Conservation (phyloP, 2,797 vertebrate genomes). For the Bryconaethiops microstoma region DNA sequence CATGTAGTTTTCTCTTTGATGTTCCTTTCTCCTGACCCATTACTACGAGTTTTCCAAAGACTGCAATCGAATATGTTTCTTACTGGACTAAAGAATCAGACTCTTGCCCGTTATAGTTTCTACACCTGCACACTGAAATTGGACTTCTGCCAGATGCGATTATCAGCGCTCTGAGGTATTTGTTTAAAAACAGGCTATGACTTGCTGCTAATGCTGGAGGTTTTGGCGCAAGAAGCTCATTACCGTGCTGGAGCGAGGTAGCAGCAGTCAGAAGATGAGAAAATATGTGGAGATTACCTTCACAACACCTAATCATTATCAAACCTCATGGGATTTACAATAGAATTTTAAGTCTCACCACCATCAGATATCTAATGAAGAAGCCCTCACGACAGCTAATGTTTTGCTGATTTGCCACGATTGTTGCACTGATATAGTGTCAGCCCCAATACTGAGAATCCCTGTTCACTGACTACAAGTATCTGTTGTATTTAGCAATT, state of each 20-base stretch:
- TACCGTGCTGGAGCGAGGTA: not conserved
- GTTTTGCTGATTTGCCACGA: too few relatives aligned
- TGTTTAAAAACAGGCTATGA: not conserved
- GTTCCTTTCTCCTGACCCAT: not conserved
- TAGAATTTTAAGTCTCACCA: not conserved
- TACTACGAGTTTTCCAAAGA: not conserved
- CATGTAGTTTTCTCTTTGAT: not conserved
- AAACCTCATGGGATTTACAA: not conserved
- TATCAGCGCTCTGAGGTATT: not conserved
- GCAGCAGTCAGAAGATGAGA: not conserved
- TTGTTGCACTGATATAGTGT: too few relatives aligned
- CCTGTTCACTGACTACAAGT: too few relatives aligned
- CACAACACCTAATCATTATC: not conserved
- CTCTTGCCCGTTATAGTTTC: not conserved
- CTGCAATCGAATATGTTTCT: not conserved
- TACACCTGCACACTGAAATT: not conserved
- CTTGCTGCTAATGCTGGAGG: not conserved
- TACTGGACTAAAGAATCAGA: not conserved
- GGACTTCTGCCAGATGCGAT: not conserved
- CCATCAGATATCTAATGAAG: not conserved
- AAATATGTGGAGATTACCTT: not conserved
- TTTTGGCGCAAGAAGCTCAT: slow-evolving; percentile 8
- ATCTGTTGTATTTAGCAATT: too few relatives aligned
- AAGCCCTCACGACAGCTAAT: too few relatives aligned
- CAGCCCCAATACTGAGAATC: too few relatives aligned